Conservation (phyloP, 2,888 invertebrate genomes). For the Latrodectus hesperus region DNA sequence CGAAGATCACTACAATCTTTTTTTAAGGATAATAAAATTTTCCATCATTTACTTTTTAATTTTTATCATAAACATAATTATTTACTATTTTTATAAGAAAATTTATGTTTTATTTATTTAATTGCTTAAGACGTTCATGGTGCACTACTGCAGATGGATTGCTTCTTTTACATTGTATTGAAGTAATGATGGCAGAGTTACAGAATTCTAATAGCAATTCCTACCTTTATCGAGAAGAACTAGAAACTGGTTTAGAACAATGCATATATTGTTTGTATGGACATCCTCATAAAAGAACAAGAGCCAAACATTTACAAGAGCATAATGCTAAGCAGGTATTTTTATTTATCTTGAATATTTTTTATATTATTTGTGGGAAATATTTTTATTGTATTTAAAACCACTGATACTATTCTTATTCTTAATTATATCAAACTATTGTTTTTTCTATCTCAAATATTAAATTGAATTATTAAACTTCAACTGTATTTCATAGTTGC, state of each 20-base stretch:
- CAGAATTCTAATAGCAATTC: conserved; percentile 70
- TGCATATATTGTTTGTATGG: conserved; percentile 89
- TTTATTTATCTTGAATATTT: neutral
- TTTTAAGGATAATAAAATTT: too few relatives aligned
- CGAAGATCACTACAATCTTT: too few relatives aligned
- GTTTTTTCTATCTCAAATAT: too few relatives aligned
- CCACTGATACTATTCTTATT: too few relatives aligned
- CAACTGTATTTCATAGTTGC: neutral
- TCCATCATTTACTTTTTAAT: too few relatives aligned
- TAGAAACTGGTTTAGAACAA: conserved; percentile 89
- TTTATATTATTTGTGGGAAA: neutral
- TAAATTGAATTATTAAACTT: neutral
- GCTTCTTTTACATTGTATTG: conserved; percentile 85
- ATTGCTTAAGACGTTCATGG: conserved; percentile 80
- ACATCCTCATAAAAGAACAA: conserved; percentile 84
- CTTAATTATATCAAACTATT: too few relatives aligned
- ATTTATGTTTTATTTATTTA: neutral
- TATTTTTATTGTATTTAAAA: neutral
- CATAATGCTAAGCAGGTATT: conserved; percentile 83
- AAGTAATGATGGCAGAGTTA: conserved; percentile 78
- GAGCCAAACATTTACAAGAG: conserved; percentile 82
- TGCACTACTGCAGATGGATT: conserved; percentile 86
- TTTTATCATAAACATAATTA: too few relatives aligned
- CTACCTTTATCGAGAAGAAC: conserved; percentile 76
- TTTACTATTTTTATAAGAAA: neutral